Percentiles rank a stretch among this genome's conserved stretches.
phyloP scores from a whole-genome alignment of 2,888 invertebrate genomes.

The Drosophila anceps region DNA sequence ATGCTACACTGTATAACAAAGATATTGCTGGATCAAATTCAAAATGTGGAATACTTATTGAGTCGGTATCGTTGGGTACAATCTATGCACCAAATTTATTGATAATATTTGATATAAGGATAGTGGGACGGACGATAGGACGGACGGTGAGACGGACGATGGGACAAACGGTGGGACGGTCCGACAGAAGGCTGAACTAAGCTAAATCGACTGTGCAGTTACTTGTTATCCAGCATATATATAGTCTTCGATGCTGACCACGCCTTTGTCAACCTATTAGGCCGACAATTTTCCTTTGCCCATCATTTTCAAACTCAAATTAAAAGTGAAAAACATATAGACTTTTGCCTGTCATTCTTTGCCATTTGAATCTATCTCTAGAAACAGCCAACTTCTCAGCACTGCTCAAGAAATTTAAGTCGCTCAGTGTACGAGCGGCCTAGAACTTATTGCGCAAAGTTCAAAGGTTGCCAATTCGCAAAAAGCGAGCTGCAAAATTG shows the following conservation, averaged over 20 bases:
- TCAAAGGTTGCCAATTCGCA: constrained; percentile 72
- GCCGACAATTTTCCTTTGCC: not conserved
- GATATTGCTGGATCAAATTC: no score
- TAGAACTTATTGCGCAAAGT: constrained; percentile 68
- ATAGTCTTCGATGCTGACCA: not conserved
- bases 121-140: not conserved
- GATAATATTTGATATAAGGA: no score
- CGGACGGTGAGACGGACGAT: not conserved
- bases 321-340: no score
- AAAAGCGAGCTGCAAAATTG: constrained; percentile 70
- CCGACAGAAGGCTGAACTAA: accelerated
- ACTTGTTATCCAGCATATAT: not conserved
- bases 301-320: not conserved
- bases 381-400: not conserved
- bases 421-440: constrained; percentile 57
- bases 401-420: not conserved
- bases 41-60: no score
- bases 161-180: not conserved
- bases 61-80: no score
- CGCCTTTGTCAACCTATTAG: no score
- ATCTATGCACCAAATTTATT: no score
- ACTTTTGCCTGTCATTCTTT: no score
- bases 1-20: no score
- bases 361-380: not conserved
- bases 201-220: not conserved